Evolutionary conservation across 2,113 vertebrate species (phyloP).

Genomic region (Dermatemys mawii): DNA sequence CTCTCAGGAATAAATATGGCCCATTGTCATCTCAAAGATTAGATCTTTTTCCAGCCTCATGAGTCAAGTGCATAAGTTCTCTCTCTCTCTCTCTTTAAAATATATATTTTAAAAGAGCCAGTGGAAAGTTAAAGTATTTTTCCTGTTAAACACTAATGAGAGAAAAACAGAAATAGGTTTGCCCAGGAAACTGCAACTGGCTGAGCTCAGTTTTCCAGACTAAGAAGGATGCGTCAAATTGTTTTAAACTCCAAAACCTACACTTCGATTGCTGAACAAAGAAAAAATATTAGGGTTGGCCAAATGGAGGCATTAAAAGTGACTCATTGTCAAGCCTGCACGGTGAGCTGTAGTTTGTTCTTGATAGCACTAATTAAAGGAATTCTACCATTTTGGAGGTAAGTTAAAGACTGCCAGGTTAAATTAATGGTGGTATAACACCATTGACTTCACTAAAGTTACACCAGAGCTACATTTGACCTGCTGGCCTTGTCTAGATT

Average conservation of each 20-base stretch:
- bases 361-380: too few relatives aligned
- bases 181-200: background rate
- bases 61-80: constrained; percentile 50
- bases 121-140: background rate
- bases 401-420: background rate
- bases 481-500: too few relatives aligned
- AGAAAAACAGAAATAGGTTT: background rate
- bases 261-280: background rate
- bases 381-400: background rate
- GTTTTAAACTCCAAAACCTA: background rate
- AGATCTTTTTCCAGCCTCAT: constrained; percentile 58
- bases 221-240: background rate
- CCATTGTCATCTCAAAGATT: constrained; percentile 52
- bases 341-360: too few relatives aligned
- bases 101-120: constrained; percentile 36
- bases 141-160: constrained; percentile 19
- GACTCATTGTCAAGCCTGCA: background rate
- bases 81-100: constrained; percentile 59
- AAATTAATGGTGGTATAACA: background rate
- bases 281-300: background rate
- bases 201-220: background rate
- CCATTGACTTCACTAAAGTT: background rate
- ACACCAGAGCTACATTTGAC: background rate
- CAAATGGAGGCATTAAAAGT: background rate
- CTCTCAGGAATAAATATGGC: constrained; percentile 31